Conservation (phyloP, 2,888 invertebrate species). For the Chrysodeixis includens region DNA sequence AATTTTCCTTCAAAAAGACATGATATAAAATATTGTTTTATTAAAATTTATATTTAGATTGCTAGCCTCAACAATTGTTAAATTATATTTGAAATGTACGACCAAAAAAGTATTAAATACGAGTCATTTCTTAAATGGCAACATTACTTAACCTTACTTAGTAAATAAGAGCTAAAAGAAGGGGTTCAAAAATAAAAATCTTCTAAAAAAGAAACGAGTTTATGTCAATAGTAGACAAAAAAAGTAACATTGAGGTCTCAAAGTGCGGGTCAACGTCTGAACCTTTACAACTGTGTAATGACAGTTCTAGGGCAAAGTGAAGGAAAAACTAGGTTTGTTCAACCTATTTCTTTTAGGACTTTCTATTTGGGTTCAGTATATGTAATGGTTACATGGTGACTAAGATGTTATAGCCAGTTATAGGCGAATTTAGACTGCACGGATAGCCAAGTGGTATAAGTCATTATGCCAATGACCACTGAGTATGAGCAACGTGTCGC, state of each 20-base stretch:
- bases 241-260: slow-evolving; percentile 22
- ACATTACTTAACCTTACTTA: not conserved
- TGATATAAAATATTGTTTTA: too few relatives aligned
- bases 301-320: not conserved
- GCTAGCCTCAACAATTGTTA: too few relatives aligned
- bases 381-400: not conserved
- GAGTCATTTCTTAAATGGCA: not conserved
- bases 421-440: too few relatives aligned
- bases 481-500: too few relatives aligned
- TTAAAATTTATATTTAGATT: too few relatives aligned
- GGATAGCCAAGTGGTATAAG: too few relatives aligned
- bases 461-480: too few relatives aligned
- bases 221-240: slow-evolving; percentile 37
- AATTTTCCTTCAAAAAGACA: too few relatives aligned
- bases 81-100: too few relatives aligned
- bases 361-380: too few relatives aligned
- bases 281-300: slow-evolving; percentile 14
- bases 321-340: not conserved
- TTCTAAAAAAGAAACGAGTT: slow-evolving; percentile 22
- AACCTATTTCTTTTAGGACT: not conserved
- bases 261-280: slow-evolving; percentile 14
- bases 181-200: not conserved
- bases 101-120: too few relatives aligned
- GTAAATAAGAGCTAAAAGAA: too few relatives aligned
- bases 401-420: not conserved